These are phyloP conservation scores for Fratercula arctica DNA, from an alignment of 2,797 vertebrate genomes.

Conservation along the genomic window DNA sequence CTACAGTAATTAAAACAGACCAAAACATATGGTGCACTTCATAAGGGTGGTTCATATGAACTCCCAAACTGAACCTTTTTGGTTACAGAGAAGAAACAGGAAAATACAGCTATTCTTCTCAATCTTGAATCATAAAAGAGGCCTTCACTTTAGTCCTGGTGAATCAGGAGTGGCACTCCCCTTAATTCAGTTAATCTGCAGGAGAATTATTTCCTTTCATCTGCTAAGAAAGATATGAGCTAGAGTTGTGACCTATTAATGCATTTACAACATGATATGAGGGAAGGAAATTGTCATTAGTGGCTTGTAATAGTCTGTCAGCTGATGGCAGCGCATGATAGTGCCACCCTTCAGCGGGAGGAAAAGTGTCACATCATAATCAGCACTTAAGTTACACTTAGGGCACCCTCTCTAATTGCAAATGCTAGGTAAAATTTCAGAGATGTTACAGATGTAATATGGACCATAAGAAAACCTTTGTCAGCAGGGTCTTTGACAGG, in stretches of 20 bases:
- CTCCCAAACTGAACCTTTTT: neutral
- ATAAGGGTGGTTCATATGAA: neutral
- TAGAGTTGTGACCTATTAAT: neutral
- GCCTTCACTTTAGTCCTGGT: neutral
- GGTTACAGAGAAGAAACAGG: neutral
- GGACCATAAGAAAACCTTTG: neutral
- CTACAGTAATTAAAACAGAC: constrained; percentile 35
- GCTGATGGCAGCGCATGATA: neutral
- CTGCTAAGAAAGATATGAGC: neutral
- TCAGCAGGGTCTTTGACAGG: neutral
- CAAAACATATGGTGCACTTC: constrained; percentile 24
- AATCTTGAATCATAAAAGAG: neutral
- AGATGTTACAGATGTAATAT: neutral
- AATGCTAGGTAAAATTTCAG: neutral
- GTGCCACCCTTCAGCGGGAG: neutral
- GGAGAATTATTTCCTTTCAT: neutral
- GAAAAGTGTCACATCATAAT: neutral
- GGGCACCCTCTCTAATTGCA: neutral
- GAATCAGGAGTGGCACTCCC: neutral
- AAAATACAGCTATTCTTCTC: neutral
- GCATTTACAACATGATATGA: accelerated
- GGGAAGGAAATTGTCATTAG: neutral
- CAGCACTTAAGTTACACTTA: accelerated
- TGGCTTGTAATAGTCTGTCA: neutral
- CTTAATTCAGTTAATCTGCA: neutral